Evolutionary conservation across 92 coral and sea anemone species (phyloP).

Genomic region (Anthopleura xanthogrammica): DNA sequence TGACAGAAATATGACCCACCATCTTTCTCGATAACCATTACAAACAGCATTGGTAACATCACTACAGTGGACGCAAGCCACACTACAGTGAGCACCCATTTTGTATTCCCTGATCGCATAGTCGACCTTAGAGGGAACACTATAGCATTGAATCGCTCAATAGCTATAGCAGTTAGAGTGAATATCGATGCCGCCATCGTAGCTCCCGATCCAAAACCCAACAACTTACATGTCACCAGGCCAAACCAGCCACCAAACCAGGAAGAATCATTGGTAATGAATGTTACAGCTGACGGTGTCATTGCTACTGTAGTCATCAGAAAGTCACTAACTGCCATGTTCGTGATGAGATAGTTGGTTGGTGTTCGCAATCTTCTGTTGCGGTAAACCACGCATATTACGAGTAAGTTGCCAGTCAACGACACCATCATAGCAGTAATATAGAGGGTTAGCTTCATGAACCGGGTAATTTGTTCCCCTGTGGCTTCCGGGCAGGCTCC

Average conservation of each 20-base stretch:
- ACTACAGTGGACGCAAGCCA: slow-evolving; percentile 34
- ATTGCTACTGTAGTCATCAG: slow-evolving; percentile 50
- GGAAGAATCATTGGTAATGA: slow-evolving; percentile 11
- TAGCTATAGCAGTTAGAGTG: slow-evolving; percentile 64
- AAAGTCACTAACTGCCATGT: slow-evolving; percentile 68
- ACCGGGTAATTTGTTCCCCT: background rate
- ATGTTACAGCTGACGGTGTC: slow-evolving; percentile 34
- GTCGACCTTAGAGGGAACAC: slow-evolving; percentile 54
- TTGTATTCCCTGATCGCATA: slow-evolving; percentile 25
- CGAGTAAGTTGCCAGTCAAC: slow-evolving; percentile 47
- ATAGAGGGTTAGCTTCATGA: slow-evolving; percentile 40
- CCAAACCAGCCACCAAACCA: slow-evolving; percentile 47
- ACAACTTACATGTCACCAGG: slow-evolving; percentile 43
- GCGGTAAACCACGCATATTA: slow-evolving; percentile 53
- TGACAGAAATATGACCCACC: slow-evolving; percentile 38
- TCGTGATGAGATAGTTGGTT: slow-evolving; percentile 65
- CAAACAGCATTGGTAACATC: slow-evolving; percentile 51
- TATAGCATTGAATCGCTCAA: slow-evolving; percentile 62
- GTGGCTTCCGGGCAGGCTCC: background rate
- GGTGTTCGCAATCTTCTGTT: slow-evolving; percentile 50
- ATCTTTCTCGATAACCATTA: slow-evolving; percentile 10
- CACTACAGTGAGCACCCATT: slow-evolving; percentile 32
- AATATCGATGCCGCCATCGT: slow-evolving; percentile 66
- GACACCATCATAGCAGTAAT: slow-evolving; percentile 44
- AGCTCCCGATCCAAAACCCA: slow-evolving; percentile 38